Evolutionary conservation across 1,140 invertebrate genomes (phyloP).

Genomic region (Papilio aristodemus): DNA sequence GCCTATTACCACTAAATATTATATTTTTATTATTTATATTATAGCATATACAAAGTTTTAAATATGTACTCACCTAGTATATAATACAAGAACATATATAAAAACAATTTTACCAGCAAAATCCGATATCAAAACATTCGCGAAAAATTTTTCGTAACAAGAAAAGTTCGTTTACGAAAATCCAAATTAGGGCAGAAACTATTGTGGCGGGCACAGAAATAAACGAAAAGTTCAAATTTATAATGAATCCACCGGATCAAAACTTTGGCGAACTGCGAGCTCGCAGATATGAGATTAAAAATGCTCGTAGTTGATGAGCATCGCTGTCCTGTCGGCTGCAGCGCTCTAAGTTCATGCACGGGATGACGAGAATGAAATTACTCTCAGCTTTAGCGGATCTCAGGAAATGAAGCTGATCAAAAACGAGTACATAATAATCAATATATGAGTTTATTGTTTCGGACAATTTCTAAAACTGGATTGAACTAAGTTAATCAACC

Average conservation of each 20-base stretch:
- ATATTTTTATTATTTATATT: no score
- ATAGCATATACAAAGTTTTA: no score
- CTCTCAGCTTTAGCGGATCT: neutral
- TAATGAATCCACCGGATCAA: constrained; percentile 20
- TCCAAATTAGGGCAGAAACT: constrained; percentile 16
- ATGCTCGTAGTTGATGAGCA: constrained; percentile 4
- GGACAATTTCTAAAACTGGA: no score
- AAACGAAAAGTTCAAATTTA: constrained; percentile 20
- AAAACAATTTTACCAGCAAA: constrained; percentile 5
- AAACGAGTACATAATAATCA: no score
- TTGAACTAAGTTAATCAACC: no score
- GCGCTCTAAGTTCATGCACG: neutral
- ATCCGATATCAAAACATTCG: constrained; percentile 14
- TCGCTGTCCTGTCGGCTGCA: neutral
- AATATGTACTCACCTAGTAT: no score
- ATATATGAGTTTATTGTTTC: no score
- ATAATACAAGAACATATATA: neutral
- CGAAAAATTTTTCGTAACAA: constrained; percentile 11
- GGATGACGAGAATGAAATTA: neutral
- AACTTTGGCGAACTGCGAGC: constrained; percentile 15
- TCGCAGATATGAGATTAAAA: constrained; percentile 22
- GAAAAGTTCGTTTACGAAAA: constrained; percentile 20
- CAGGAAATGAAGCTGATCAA: neutral
- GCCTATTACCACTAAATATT: no score
- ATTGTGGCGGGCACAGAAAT: constrained; percentile 6